Conservation (phyloP, 2,797 vertebrate species). For the Acanthopagrus latus region DNA sequence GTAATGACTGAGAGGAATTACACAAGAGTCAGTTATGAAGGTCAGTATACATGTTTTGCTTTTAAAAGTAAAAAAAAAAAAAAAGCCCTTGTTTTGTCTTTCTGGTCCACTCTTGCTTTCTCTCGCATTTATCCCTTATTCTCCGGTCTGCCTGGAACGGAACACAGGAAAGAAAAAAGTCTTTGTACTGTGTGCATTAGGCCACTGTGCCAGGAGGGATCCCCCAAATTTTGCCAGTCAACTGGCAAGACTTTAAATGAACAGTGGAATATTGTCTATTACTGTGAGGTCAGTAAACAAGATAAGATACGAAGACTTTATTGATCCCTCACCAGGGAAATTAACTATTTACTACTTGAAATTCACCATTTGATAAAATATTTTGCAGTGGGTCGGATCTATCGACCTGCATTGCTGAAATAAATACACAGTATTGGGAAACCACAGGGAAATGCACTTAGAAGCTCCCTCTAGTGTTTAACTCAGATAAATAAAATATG, state of each 20-base stretch:
- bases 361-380: no score
- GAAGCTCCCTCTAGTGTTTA: constrained; percentile 47
- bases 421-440: not conserved
- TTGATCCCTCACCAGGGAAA: no score
- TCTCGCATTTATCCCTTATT: not conserved
- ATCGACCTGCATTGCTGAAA: not conserved
- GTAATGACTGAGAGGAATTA: no score
- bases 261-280: not conserved
- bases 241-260: not conserved
- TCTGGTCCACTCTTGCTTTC: not conserved
- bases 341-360: no score
- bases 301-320: no score
- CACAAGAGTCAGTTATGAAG: no score
- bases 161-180: not conserved
- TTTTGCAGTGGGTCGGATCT: not conserved
- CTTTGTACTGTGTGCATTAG: not conserved
- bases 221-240: no score
- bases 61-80: no score
- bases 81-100: not conserved
- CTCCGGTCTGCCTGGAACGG: not conserved
- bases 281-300: not conserved
- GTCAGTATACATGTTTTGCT: no score
- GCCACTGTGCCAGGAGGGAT: not conserved
- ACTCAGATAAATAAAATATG: constrained; percentile 18
- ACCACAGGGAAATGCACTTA: not conserved